Evolutionary conservation across 2,113 vertebrate species (phyloP), one percentile per base, ranked within the genome.

Genomic region (Lampris megalopsis): DNA sequence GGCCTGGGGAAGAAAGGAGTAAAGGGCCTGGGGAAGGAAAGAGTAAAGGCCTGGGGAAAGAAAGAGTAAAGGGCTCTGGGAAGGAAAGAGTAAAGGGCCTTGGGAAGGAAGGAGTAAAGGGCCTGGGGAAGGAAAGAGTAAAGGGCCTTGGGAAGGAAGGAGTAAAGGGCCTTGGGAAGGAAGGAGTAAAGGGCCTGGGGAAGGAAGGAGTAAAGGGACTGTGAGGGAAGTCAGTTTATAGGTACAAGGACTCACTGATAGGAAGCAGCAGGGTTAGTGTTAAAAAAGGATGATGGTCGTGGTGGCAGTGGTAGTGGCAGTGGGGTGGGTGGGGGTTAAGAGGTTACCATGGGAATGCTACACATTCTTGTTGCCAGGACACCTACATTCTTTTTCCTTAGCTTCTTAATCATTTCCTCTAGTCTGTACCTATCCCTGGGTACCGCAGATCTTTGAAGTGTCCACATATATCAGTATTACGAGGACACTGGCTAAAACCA

Each of bases 381-480:
- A 1, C 56, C 2, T 56, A 78, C 86, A 60, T 64, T 82, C 64
- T 54, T 61, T 49, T 71, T 64, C 56, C 70, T 82, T 6, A 63
- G 52, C 74, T 77, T 74, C 71, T 71, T 75, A 72, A 80, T 80
- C 77, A 87, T 76, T 76, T 84, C 76, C 75, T 71, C 6, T 43
- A 76, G 65, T 83, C 76, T 86, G 63, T 84, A 68, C 58, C 67
- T 67, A 73, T 70, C 49, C 68, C 74, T 50, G 70, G 62, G 72
- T 63, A 63, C 82, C 73, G 85, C 65, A 65, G 77, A 81, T 81
- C 81, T 91, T 84, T 86, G 63, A 91, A 80, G 66, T 78, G 68
- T 72, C 79, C 24, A 45, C 53, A 13, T 35, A 81, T 82, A 77
- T 80, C 57, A 5, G 63, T 43, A 78, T 76, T 81, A 80, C 3